Percentiles rank a stretch among this genome's conserved stretches.
These are phyloP conservation scores for Asteroscopus sphinx DNA, from an alignment of 2,888 invertebrate species.

Conservation along the genomic window DNA sequence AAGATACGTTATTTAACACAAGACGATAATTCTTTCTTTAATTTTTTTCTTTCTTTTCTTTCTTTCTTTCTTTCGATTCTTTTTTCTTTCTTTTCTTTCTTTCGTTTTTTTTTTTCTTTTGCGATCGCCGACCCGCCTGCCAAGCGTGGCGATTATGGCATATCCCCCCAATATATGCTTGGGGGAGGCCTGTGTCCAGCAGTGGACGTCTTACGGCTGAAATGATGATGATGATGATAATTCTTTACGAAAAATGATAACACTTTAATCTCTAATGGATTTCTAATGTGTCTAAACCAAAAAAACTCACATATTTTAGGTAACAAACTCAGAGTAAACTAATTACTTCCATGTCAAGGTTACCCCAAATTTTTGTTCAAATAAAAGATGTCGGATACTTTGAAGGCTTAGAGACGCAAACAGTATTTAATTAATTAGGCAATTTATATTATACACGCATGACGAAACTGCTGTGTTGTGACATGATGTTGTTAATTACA, in stretches of 20 bases:
- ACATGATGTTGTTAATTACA: constrained; percentile 55
- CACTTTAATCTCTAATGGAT: not conserved
- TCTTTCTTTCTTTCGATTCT: no score
- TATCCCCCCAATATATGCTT: no score
- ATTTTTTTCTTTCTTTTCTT: no score
- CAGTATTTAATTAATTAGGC: constrained; percentile 44
- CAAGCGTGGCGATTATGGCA: no score
- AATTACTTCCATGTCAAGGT: constrained; percentile 7
- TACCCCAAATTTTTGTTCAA: constrained; percentile 2
- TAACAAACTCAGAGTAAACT: constrained; percentile 1
- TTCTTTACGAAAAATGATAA: not conserved
- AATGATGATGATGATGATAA: no score
- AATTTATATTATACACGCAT: constrained; percentile 54
- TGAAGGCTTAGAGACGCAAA: constrained; percentile 24
- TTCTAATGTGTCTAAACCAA: not conserved
- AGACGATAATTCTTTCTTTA: not conserved
- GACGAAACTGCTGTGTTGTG: constrained; percentile 54
- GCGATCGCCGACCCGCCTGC: no score
- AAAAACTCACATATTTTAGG: not conserved
- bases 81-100: no score
- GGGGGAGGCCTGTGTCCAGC: no score
- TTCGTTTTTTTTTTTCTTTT: no score
- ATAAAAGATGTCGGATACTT: constrained; percentile 19
- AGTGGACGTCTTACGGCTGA: no score
- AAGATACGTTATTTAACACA: not conserved